Evolutionary conservation across 1,140 invertebrate species (phyloP), one percentile per base, ranked within the genome.

Genomic region (Lordiphosa mommai): DNA sequence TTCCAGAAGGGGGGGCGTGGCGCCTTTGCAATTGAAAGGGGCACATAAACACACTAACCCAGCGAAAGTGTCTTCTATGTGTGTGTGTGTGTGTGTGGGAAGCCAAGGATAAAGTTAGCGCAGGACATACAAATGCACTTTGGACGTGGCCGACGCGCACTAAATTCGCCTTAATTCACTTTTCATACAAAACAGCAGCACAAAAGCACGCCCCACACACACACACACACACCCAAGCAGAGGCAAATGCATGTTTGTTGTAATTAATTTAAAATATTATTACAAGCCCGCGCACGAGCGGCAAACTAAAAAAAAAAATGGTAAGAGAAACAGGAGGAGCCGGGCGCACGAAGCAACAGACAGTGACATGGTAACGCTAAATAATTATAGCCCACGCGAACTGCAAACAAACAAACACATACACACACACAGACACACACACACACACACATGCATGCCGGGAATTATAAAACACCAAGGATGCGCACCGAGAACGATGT

Each of bases 261-360:
- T 84, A 84, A 84, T 84, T 84, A 84, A 84, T 84, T 84, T 84
- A 84, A 84, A 84, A 84, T 84, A 84, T 84, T 84, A 84, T 84
- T 85, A 84, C 72, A 84, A 72, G 72, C 82, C 61, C 72, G 77
- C 76, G 77, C 76, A 67, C 76, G 76, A 80, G 61, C 77, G 57
- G 76, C 82, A 82, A 80, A 80, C 74, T 82, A 71, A 80, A 66
- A 58, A 72, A 70, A 57, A 57, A 70, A 63, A 40, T 34, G 36
- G 69, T 70, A 68, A 72, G 44, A 82, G 71, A 40, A 53, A 48
- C 6, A 23, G 34, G 7, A 33, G 37, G 7, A 47, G 38, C 17
- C 7, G 12, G 13, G n/a, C 7, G 16, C n/a, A 48, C 10, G 9
- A 16, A 8, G 16, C 4, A 10, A 16, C 52, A 68, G 52, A 61